Evolutionary conservation across 2,113 vertebrate species (phyloP).

Genomic region (Chelonoidis abingdonii): DNA sequence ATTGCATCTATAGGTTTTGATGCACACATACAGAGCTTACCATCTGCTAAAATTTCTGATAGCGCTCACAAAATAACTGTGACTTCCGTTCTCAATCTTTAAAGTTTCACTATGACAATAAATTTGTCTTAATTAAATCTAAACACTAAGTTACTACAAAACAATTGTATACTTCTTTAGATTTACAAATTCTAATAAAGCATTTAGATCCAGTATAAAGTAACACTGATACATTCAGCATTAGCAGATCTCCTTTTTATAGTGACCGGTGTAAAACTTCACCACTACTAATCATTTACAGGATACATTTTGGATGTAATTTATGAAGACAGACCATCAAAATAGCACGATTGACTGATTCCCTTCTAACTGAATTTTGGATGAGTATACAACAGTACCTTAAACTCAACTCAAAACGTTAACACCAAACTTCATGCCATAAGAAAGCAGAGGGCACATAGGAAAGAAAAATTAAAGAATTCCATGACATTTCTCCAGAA

Average conservation of each 20-base stretch:
- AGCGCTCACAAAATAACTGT: slow-evolving; percentile 48
- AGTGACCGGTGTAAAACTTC: not conserved
- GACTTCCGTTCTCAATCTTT: slow-evolving; percentile 58
- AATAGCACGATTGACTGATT: not conserved
- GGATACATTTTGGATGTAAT: not conserved
- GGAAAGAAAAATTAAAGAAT: not conserved
- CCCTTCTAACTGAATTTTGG: not conserved
- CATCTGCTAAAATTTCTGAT: slow-evolving; percentile 59
- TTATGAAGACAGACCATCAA: not conserved
- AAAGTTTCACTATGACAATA: slow-evolving; percentile 67
- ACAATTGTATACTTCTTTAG: not conserved
- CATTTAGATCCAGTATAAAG: not conserved
- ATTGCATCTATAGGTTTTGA: slow-evolving; percentile 13
- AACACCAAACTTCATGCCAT: not conserved
- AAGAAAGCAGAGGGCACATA: not conserved
- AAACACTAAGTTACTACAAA: slow-evolving; percentile 35
- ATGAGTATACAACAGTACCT: not conserved
- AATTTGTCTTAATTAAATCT: slow-evolving; percentile 11
- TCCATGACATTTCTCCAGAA: not conserved
- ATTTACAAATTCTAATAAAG: not conserved
- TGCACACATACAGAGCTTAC: not conserved
- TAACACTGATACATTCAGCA: not conserved
- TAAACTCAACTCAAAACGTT: not conserved
- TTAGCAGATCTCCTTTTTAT: not conserved
- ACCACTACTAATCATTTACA: not conserved